Evolutionary conservation across 2,888 invertebrate genomes (phyloP), one percentile per base, ranked within the genome.

Genomic region (Pammene fasciana): DNA sequence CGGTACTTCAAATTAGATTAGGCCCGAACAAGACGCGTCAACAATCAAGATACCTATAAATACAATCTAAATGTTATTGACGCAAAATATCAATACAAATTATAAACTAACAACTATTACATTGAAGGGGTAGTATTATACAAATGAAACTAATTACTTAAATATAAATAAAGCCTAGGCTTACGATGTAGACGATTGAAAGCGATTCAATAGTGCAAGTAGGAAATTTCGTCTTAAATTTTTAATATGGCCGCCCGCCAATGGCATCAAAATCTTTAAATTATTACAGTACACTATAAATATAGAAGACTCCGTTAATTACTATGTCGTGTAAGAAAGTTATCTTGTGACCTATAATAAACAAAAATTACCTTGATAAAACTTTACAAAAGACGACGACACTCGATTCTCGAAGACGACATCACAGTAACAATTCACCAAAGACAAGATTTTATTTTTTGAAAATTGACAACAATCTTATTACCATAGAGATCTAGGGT

Each of bases 321-420:
- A 5, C 8, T 54, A 38, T 16, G 0, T 7, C 13, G 18, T 55
- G 48, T 43, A 34, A 45, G 55, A 48, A 61, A 68, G 26, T 26
- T 61, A 62, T 18, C 65, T 62, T 8, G 45, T 50, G 64, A 61
- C 64, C 72, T 71, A 65, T 72, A 77, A 75, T 72, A 73, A 77
- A 73, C 74, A 72, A 74, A 74, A 68, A 83, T 82, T 88, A 92
- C 92, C 92, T 91, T 87, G 88, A 87, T 89, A 89, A 87, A 90
- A 87, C 88, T 90, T 90, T 91, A 90, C 79, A 90, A 91, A 91
- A 92, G 89, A 89, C 87, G 89, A 86, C 86, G 90, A 89, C 87
- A 88, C 89, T 89, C 87, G 88, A 89, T 86, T 87, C 85, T 88
- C 88, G 88, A 87, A 86, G 89, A 88, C 90, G 91, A 91, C 92